These are phyloP conservation scores for Sthenelais limicola DNA, from an alignment of 2,888 invertebrate genomes.

Conservation along the genomic window DNA sequence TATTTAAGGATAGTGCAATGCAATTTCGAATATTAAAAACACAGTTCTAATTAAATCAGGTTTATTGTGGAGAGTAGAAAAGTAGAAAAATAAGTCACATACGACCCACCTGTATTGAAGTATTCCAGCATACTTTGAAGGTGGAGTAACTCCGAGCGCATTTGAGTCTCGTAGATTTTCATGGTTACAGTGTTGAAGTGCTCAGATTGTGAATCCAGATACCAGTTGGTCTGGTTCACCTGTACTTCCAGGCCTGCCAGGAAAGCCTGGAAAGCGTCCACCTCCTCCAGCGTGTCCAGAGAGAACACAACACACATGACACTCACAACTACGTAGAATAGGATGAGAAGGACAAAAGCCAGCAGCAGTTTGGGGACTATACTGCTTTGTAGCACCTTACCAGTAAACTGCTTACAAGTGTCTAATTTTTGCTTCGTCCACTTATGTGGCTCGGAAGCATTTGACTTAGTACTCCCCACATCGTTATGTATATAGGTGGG, in stretches of 20 bases:
- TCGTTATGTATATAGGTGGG: constrained; percentile 32
- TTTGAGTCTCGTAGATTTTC: constrained; percentile 49
- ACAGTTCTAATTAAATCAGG: no score
- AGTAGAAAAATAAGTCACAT: no score
- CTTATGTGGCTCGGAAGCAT: not conserved
- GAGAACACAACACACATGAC: constrained; percentile 35
- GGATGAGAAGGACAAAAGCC: constrained; percentile 41
- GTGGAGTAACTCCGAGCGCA: constrained; percentile 49
- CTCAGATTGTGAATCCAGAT: constrained; percentile 55
- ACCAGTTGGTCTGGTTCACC: constrained; percentile 55
- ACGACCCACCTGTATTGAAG: constrained; percentile 48
- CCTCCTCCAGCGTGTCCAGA: constrained; percentile 37
- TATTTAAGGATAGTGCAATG: no score
- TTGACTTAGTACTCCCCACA: not conserved
- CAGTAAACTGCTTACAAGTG: constrained; percentile 45
- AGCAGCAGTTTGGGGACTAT: constrained; percentile 48
- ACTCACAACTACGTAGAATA: constrained; percentile 45
- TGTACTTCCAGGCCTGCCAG: constrained; percentile 51
- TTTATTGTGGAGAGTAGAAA: no score
- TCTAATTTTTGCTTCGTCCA: constrained; percentile 53
- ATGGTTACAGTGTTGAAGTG: constrained; percentile 57
- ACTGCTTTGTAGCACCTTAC: constrained; percentile 53
- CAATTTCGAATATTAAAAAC: no score
- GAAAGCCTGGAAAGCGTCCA: constrained; percentile 47
- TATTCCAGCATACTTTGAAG: constrained; percentile 49